Conservation (phyloP, 1,140 invertebrate genomes). For the Zaprionus gabonicus region DNA sequence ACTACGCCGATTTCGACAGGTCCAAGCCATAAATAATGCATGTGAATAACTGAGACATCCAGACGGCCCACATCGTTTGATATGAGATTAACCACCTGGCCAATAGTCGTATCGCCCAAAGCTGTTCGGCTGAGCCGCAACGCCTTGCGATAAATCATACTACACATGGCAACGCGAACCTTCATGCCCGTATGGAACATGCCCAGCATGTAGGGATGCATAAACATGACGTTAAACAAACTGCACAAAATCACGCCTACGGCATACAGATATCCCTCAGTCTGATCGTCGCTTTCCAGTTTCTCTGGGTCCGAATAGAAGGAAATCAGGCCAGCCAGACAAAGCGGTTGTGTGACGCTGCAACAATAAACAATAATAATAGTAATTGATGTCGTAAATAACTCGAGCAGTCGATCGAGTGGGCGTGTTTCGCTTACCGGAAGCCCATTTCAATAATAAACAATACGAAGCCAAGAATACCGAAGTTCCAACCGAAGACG, state of each 20-base stretch:
- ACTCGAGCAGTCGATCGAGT: slow-evolving; percentile 4
- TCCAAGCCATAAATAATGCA: slow-evolving; percentile 92
- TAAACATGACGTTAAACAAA: slow-evolving; percentile 88
- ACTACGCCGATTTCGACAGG: slow-evolving; percentile 92
- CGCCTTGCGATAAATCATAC: slow-evolving; percentile 93
- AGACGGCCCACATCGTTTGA: slow-evolving; percentile 94
- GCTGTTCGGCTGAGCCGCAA: slow-evolving; percentile 89
- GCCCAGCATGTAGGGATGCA: slow-evolving; percentile 92
- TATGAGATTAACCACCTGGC: slow-evolving; percentile 96
- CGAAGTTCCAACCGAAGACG: slow-evolving; percentile 77
- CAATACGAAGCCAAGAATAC: slow-evolving; percentile 65
- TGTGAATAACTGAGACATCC: slow-evolving; percentile 88
- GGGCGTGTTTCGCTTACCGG: slow-evolving; percentile 63
- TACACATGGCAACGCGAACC: slow-evolving; percentile 90
- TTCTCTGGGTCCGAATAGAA: slow-evolving; percentile 87
- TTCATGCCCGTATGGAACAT: slow-evolving; percentile 91
- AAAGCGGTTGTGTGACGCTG: slow-evolving; percentile 90
- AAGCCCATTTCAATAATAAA: slow-evolving; percentile 79
- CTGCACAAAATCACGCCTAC: slow-evolving; percentile 88
- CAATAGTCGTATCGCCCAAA: slow-evolving; percentile 91
- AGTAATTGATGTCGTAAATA: slow-evolving; percentile 59
- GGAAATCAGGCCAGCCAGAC: slow-evolving; percentile 89
- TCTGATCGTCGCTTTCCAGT: slow-evolving; percentile 83
- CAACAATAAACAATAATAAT: slow-evolving; percentile 51
- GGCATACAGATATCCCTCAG: slow-evolving; percentile 89